Percentiles rank a stretch among this genome's conserved stretches.
Conservation (phyloP, 2,113 vertebrate species). For the Zapus hudsonius region DNA sequence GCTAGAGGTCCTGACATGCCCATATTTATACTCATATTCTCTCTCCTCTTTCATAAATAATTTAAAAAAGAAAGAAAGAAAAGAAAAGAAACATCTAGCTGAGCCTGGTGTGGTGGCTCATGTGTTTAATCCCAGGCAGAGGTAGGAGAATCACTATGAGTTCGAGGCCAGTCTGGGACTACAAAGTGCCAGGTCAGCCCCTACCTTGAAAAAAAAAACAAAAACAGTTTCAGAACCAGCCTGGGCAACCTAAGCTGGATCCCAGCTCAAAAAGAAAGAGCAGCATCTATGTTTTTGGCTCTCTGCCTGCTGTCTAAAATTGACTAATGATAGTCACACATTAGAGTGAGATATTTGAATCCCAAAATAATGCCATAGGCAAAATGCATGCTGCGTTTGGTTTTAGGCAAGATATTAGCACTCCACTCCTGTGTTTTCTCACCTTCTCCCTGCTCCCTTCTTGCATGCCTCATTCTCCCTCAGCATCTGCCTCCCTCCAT, state of each 20-base stretch:
- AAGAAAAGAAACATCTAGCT: neutral
- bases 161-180: too few species aligned
- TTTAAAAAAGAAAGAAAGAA: too few species aligned
- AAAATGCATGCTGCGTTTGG: neutral
- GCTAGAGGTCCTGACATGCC: too few species aligned
- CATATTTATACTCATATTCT: too few species aligned
- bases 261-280: neutral
- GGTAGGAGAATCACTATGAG: neutral
- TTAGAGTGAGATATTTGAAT: neutral
- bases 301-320: neutral
- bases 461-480: neutral
- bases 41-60: too few species aligned
- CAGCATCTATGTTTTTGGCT: neutral
- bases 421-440: accelerated
- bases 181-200: too few species aligned
- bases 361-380: neutral
- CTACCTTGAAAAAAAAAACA: too few species aligned
- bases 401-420: neutral
- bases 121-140: neutral
- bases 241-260: neutral
- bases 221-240: neutral
- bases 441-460: neutral
- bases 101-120: accelerated
- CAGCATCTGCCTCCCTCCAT: neutral
- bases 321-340: neutral